phyloP scores from a whole-genome alignment of 2,113 vertebrate genomes.

The Oncorhynchus nerka region DNA sequence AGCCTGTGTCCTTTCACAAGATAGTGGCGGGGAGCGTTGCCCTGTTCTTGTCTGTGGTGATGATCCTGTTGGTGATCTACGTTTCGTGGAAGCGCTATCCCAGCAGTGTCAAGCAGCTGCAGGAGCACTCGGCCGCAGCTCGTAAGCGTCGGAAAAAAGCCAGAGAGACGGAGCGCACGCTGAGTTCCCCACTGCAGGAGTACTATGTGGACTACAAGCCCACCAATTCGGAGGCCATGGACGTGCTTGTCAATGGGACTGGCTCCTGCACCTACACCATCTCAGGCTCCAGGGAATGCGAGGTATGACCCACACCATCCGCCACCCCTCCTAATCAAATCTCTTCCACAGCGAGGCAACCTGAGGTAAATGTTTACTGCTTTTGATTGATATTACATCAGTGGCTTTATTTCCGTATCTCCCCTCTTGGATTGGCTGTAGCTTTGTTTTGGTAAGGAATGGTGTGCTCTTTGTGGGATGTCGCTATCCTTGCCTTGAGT shows the following conservation, averaged over 20 bases:
- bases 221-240: conserved; percentile 91
- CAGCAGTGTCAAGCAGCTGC: conserved; percentile 95
- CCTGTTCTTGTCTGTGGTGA: conserved; percentile 94
- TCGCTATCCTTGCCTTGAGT: conserved; percentile 1
- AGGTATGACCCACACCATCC: conserved; percentile 84
- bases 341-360: conserved; percentile 41
- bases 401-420: background rate
- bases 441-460: background rate
- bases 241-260: conserved; percentile 95
- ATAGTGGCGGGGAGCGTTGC: conserved; percentile 97
- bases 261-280: conserved; percentile 94
- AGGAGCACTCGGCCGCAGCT: conserved; percentile 90
- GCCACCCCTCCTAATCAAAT: conserved; percentile 57
- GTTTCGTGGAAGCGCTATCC: conserved; percentile 99
- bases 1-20: conserved; percentile 97
- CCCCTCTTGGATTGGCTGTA: too few species aligned
- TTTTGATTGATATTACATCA: conserved; percentile 25
- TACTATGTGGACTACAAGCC: conserved; percentile 99
- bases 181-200: conserved; percentile 96
- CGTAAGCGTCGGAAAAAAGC: conserved; percentile 92
- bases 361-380: conserved; percentile 58
- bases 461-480: background rate
- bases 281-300: conserved; percentile 97
- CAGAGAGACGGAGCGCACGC: conserved; percentile 90
- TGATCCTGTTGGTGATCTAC: conserved; percentile 98